Conservation (phyloP, 2,797 vertebrate species). For the Petrocephalus sullivani region DNA sequence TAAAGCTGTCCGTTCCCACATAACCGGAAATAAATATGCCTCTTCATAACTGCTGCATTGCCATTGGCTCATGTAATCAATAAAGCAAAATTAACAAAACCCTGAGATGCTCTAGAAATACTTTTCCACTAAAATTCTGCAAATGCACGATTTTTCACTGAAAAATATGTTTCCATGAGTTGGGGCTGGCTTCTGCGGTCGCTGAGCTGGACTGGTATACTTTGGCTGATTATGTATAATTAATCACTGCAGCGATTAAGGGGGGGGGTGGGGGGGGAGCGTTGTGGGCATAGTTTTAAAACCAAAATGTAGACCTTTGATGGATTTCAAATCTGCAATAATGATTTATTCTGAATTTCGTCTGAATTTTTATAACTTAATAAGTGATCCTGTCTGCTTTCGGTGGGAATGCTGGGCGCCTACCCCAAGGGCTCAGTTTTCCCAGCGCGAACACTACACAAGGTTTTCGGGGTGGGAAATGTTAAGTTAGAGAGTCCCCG, state of each 20-base stretch:
- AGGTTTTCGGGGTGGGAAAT: constrained; percentile 18
- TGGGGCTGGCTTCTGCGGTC: constrained; percentile 24
- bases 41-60: background rate
- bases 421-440: constrained; percentile 35
- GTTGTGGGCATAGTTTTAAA: constrained; percentile 39
- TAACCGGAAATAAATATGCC: background rate
- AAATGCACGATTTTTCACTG: constrained; percentile 31
- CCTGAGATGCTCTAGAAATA: constrained; percentile 28
- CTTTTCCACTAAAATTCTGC: constrained; percentile 28
- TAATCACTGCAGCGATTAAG: constrained; percentile 18
- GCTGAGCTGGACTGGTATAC: constrained; percentile 28
- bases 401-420: constrained; percentile 33
- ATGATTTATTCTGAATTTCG: constrained; percentile 37
- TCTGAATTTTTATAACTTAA: constrained; percentile 39
- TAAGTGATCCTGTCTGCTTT: constrained; percentile 26
- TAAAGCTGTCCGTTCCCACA: background rate
- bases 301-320: constrained; percentile 28
- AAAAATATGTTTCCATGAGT: constrained; percentile 23
- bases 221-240: constrained; percentile 27
- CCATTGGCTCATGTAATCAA: background rate
- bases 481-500: background rate
- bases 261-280: constrained; percentile 32
- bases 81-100: constrained; percentile 18
- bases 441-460: constrained; percentile 41
- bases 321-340: constrained; percentile 38